Base-by-base conservation (phyloP, 2,113 vertebrate species). In the Lipophrys pholis region DNA sequence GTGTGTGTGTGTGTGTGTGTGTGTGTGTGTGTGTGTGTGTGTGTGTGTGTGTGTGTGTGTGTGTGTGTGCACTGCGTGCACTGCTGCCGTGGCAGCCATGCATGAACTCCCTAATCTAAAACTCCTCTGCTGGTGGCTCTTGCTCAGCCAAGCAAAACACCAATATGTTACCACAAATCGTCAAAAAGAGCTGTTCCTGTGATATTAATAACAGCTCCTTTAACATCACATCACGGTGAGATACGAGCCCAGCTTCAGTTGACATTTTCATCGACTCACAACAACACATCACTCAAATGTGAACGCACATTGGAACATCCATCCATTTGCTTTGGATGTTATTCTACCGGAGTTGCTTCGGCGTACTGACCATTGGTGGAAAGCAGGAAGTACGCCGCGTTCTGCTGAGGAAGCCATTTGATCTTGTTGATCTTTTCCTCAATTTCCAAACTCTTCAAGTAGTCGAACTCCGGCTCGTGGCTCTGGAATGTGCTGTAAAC, bases 401-500 rank as follows among this genome's bases (percentile, higher is more conserved):
- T 97, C 87, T 98, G 97, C 90, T 98, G 97, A 0, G 97, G 97
- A 65, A 98, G 95, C 97, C 97, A 98, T 95, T 96, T 95, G 50
- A 98, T 98, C 94, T 97, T 98, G 79, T 98, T 98, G 94, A 98
- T 98, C 93, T 98, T 98, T 94, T 98, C 97, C 91, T 98, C 97
- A 0, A 98, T 98, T 92, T 98, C 97, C 91, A 98, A 87, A 78
- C 97, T 98, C 94, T 98, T 98, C 95, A 98, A 94, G 95, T 98
- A 98, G 94, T 98, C 97, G 89, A 98, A 98, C 93, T 98, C 97
- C 0, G 97, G 96, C 91, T 98, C 97, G 76, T 98, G 97, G 93
- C 97, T 98, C 95, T 98, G 97, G 94, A 98, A 98, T 91, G 97
- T 98, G 95, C 97, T 98, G 95, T 98, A 98, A 93, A 98, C 97